Conservation (phyloP, 1,140 invertebrate species). For the Zaprionus nigranus region DNA sequence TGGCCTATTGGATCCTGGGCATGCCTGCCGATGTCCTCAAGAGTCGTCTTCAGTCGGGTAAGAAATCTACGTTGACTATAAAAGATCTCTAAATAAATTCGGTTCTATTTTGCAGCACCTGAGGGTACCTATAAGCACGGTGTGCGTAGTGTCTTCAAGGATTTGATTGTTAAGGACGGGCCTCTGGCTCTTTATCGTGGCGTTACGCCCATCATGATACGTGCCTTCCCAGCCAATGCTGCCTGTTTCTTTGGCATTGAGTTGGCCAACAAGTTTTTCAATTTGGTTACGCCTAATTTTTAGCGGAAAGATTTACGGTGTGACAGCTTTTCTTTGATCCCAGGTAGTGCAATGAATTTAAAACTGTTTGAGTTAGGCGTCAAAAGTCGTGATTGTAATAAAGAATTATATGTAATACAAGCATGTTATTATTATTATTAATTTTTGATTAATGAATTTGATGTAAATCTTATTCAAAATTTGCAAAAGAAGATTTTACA, state of each 20-base stretch:
- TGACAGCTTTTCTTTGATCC: background rate
- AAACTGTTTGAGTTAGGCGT: slow-evolving; percentile 27
- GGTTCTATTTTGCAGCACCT: slow-evolving; percentile 88
- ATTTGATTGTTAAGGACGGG: slow-evolving; percentile 93
- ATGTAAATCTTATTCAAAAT: no score
- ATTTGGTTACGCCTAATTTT: slow-evolving; percentile 57
- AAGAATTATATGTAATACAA: slow-evolving; percentile 29
- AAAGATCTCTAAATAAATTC: background rate
- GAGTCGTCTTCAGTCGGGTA: slow-evolving; percentile 97
- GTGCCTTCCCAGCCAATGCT: slow-evolving; percentile 97
- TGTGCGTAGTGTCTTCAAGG: slow-evolving; percentile 92
- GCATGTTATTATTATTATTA: background rate
- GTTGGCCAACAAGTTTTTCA: slow-evolving; percentile 74
- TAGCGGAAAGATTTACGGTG: slow-evolving; percentile 17
- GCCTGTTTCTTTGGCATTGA: slow-evolving; percentile 92
- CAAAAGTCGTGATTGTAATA: slow-evolving; percentile 33
- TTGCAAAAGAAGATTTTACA: no score
- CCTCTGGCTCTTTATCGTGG: slow-evolving; percentile 93
- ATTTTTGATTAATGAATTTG: no score
- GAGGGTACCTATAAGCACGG: slow-evolving; percentile 95
- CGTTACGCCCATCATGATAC: slow-evolving; percentile 93
- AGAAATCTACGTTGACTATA: background rate
- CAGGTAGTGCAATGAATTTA: slow-evolving; percentile 26
- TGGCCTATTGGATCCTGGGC: slow-evolving; percentile 97
- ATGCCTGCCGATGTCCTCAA: slow-evolving; percentile 99